A percentile compares a stretch with the other conserved stretches of the same genome.
Evolutionary conservation across 2,113 vertebrate species (phyloP).

Genomic region (Xenopus borealis): DNA sequence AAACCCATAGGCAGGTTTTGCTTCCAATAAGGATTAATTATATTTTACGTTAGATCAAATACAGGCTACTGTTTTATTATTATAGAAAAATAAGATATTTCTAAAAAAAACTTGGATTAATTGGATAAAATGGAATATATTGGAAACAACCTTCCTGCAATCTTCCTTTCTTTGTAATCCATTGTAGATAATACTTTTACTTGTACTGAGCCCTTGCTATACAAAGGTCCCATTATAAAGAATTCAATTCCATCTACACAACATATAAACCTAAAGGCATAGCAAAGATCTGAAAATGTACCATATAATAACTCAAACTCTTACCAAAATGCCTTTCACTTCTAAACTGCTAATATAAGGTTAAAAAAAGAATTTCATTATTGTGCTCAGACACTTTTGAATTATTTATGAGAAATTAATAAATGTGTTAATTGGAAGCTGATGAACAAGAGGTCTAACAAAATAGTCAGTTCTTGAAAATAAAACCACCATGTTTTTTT

Average conservation of each 20-base stretch:
- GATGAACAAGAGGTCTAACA: constrained; percentile 58
- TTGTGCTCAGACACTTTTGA: constrained; percentile 62
- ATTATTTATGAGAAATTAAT: constrained; percentile 71
- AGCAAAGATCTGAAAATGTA: constrained; percentile 57
- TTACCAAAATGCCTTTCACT: constrained; percentile 62
- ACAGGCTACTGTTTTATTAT: no score
- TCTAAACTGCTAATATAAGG: constrained; percentile 63
- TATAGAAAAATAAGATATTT: no score
- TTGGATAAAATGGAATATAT: no score
- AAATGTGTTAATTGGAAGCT: constrained; percentile 64
- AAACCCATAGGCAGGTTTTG: no score
- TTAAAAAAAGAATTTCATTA: constrained; percentile 60
- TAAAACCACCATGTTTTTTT: constrained; percentile 63
- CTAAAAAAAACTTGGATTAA: no score
- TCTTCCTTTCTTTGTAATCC: no score
- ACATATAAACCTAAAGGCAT: constrained; percentile 54
- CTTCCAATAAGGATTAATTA: no score
- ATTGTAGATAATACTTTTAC: no score
- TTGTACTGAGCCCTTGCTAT: no score
- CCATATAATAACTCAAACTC: constrained; percentile 44
- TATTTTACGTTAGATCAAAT: no score
- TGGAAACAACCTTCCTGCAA: no score
- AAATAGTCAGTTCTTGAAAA: constrained; percentile 55
- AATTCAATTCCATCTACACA: constrained; percentile 12
- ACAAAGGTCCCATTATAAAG: no score